A percentile compares a stretch with the other conserved stretches of the same genome.
Evolutionary conservation across 2,888 invertebrate genomes (phyloP).

Genomic region (Leucoma salicis): DNA sequence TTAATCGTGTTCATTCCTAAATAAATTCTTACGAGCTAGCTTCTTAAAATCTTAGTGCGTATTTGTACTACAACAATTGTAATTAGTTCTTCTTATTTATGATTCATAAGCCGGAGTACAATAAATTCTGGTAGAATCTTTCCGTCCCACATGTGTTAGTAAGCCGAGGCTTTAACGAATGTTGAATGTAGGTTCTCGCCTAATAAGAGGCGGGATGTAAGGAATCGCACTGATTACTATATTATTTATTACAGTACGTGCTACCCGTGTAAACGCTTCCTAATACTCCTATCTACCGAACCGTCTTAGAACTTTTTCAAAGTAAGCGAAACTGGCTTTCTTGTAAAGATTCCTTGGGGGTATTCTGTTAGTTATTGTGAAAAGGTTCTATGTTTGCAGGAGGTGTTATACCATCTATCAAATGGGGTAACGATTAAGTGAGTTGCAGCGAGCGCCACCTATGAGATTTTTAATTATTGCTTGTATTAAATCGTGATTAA

Average conservation of each 20-base stretch:
- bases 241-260: constrained; percentile 82
- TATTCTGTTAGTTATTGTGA: constrained; percentile 28
- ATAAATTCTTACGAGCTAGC: constrained; percentile 24
- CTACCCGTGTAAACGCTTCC: constrained; percentile 79
- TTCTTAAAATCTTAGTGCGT: constrained; percentile 50
- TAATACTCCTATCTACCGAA: constrained; percentile 68
- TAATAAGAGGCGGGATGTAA: constrained; percentile 81
- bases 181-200: constrained; percentile 79
- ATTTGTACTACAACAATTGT: constrained; percentile 62
- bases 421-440: constrained; percentile 72
- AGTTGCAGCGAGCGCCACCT: constrained; percentile 62
- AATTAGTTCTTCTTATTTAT: constrained; percentile 80
- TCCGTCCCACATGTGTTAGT: constrained; percentile 79
- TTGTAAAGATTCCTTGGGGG: constrained; percentile 4
- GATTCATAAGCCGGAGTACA: constrained; percentile 81
- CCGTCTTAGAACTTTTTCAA: constrained; percentile 61
- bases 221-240: constrained; percentile 81
- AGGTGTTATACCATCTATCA: constrained; percentile 65
- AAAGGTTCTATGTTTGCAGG: constrained; percentile 50
- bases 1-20: constrained; percentile 23
- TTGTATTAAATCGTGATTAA: constrained; percentile 64
- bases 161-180: constrained; percentile 78
- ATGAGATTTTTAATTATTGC: constrained; percentile 75
- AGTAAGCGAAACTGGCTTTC: constrained; percentile 21
- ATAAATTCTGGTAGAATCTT: constrained; percentile 78